Base-by-base conservation (phyloP, 2,888 invertebrate genomes). In the Pollenia amentaria region DNA sequence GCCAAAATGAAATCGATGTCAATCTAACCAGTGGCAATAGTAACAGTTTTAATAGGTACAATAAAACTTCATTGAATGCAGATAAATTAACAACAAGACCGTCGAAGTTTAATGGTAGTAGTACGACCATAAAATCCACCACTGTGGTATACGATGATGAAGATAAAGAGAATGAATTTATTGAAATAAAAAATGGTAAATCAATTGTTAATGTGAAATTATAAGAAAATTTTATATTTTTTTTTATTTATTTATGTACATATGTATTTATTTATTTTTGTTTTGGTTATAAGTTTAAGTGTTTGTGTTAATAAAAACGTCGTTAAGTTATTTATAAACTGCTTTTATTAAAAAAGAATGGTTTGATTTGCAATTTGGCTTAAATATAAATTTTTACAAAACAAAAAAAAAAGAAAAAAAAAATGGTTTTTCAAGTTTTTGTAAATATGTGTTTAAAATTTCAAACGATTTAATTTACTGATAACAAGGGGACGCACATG, bases 161-260 rank as follows among this genome's bases (percentile, higher is more conserved):
- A 21, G 76, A 55, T 70, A 78, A 79, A 81, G 73, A 85, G 62
- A 83, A 84, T 87, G 53, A 75, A 79, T 81, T 87, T 65, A 75
- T 84, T 53, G 70, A 75, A 86, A 69, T 86, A 46, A 82, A 83
- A 80, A 57, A 51, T 21, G 21, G 18, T 9, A 73, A 73, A 48
- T 16, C 4, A 1, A 14, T 42, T 10, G 11, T 21, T 16, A 44
- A 14, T 51, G 48, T n/a, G 12, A 40, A 57, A 48, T 40, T 40
- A 7, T 77, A 60, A 42, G 11, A 21, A 51, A 69, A 46, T 46
- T 67, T 57, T 7, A 18, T 10, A 3, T 18, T 55, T 9, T 48
- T 29, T n/a, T n/a, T n/a, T n/a, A n/a, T n/a, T n/a, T n/a, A n/a
- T n/a, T n/a, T n/a, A n/a, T n/a, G n/a, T n/a, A 40, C 10, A 18